These are phyloP conservation scores for Chaetodon auriga DNA, from an alignment of 2,113 vertebrate genomes.

Conservation along the genomic window DNA sequence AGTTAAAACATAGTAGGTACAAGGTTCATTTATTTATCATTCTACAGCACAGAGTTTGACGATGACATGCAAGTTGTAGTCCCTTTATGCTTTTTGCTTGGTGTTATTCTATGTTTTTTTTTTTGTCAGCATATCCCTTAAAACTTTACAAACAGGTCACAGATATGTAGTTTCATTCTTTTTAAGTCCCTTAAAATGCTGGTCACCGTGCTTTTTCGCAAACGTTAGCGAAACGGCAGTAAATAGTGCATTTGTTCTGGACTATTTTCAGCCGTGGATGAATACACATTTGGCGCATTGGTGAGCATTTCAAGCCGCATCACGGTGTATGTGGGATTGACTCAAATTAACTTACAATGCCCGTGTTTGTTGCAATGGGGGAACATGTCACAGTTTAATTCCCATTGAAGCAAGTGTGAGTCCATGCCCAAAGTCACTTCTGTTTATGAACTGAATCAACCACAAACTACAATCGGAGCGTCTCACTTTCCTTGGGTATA, in stretches of 20 bases:
- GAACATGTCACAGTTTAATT: background rate
- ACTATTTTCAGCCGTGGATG: background rate
- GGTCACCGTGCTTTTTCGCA: background rate
- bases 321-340: background rate
- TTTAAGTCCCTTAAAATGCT: background rate
- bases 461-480: too few relatives aligned
- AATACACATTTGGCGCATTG: background rate
- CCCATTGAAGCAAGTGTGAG: too few relatives aligned
- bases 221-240: background rate
- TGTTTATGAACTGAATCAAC: too few relatives aligned
- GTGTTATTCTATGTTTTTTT: background rate
- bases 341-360: background rate
- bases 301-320: background rate
- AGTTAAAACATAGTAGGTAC: background rate
- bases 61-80: too few relatives aligned
- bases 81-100: too few relatives aligned
- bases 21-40: too few relatives aligned
- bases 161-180: background rate
- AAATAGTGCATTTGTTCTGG: background rate
- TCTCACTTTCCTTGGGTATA: too few relatives aligned
- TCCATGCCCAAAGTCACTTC: too few relatives aligned
- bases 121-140: background rate
- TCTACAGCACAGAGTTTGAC: too few relatives aligned
- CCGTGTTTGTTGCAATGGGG: background rate
- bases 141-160: background rate